phyloP scores from a whole-genome alignment of 2,797 vertebrate species.

The Anisognathus igniventris region DNA sequence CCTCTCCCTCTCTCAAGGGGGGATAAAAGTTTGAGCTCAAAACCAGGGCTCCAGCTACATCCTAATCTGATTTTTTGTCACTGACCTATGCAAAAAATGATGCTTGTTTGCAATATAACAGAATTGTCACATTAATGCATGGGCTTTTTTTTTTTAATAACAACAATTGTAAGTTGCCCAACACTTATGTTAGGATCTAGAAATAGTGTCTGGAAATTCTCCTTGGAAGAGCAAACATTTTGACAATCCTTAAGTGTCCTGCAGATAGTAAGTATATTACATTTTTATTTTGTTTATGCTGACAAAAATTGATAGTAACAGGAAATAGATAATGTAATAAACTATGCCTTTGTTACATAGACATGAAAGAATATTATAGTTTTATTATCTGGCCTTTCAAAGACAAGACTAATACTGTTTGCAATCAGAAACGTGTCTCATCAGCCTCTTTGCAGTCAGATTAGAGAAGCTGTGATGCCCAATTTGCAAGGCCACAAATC shows the following conservation, averaged over 20 bases:
- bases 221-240: not conserved
- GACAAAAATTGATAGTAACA: not conserved
- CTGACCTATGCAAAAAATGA: not conserved
- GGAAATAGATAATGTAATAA: constrained; percentile 20
- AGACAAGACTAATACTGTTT: not conserved
- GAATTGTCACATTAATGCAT: not conserved
- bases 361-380: not conserved
- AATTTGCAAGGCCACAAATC: not conserved
- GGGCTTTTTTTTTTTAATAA: not conserved
- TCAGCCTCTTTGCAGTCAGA: not conserved
- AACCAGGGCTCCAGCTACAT: not conserved
- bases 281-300: constrained; percentile 30
- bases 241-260: not conserved
- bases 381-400: constrained; percentile 22
- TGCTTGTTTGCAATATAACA: not conserved
- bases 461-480: not conserved
- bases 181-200: not conserved
- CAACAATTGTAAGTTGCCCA: not conserved
- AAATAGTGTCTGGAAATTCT: not conserved
- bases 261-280: not conserved
- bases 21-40: not conserved
- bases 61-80: not conserved
- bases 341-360: not conserved
- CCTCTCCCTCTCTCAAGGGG: constrained; percentile 48
- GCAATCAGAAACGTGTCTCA: not conserved